Conservation (phyloP, 2,888 invertebrate species). For the Caenorhabditis sulstoni region DNA sequence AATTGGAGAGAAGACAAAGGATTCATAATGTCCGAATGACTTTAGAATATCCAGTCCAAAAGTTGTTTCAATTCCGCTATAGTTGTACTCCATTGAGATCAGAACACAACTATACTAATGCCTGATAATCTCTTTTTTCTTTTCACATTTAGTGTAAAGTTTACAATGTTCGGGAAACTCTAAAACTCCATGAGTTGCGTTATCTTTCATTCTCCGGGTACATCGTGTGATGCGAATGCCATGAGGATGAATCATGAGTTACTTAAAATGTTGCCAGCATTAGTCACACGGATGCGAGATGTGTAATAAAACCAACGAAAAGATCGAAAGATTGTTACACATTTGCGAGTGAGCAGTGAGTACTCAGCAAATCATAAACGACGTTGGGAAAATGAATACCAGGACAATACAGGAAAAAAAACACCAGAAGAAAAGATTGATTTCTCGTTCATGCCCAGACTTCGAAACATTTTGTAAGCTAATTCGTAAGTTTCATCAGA, state of each 20-base stretch:
- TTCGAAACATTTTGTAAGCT: too few species aligned
- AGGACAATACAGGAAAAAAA: too few species aligned
- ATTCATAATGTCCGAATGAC: neutral
- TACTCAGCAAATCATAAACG: too few species aligned
- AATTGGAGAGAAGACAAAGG: slow-evolving; percentile 27
- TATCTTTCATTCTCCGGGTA: neutral
- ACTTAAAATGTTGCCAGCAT: slow-evolving; percentile 16
- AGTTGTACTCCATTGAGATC: slow-evolving; percentile 21
- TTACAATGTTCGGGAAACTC: slow-evolving; percentile 18
- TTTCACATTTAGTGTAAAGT: slow-evolving; percentile 4
- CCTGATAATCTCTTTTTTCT: neutral
- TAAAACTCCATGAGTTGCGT: too few species aligned
- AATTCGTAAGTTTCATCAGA: too few species aligned
- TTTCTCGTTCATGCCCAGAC: too few species aligned
- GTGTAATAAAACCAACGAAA: neutral
- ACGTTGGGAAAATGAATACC: too few species aligned
- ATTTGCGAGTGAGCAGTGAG: neutral
- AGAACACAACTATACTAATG: slow-evolving; percentile 32
- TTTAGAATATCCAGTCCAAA: slow-evolving; percentile 24
- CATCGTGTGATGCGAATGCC: neutral
- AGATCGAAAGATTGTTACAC: slow-evolving; percentile 24
- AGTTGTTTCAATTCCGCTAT: slow-evolving; percentile 29
- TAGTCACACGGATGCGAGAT: neutral
- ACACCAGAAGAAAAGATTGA: too few species aligned
- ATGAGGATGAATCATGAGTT: slow-evolving; percentile 26